phyloP scores from a whole-genome alignment of 2,113 vertebrate genomes.

The Irena cyanogastra region DNA sequence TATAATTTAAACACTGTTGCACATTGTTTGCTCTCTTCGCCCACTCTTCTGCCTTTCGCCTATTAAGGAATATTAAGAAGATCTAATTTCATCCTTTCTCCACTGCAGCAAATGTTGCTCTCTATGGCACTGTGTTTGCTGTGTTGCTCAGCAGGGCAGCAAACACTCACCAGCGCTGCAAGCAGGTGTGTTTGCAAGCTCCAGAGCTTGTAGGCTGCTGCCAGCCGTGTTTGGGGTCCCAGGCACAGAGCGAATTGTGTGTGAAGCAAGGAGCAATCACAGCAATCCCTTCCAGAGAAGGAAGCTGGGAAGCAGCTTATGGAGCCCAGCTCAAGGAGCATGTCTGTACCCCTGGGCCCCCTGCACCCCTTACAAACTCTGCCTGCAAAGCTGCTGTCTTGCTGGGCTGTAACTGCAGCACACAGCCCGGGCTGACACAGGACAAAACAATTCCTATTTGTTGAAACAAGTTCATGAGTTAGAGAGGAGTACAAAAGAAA shows the following conservation, averaged over 20 bases:
- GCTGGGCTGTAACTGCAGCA: not conserved
- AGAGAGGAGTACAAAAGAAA: not conserved
- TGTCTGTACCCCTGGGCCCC: fast-evolving
- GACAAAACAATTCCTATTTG: not conserved
- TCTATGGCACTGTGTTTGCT: not conserved
- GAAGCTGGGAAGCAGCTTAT: not conserved
- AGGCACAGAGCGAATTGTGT: fast-evolving
- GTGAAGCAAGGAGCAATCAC: fast-evolving
- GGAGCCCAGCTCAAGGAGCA: not conserved
- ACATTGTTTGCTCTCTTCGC: slow-evolving; percentile 36
- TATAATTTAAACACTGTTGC: slow-evolving; percentile 13
- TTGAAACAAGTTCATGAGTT: not conserved
- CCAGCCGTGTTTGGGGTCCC: not conserved
- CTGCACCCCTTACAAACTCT: fast-evolving
- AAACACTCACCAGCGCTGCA: fast-evolving
- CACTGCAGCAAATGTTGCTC: not conserved
- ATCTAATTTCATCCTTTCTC: not conserved
- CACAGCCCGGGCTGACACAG: not conserved
- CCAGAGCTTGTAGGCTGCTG: not conserved
- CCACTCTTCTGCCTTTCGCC: slow-evolving; percentile 26
- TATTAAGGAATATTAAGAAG: slow-evolving; percentile 40
- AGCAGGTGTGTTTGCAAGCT: not conserved
- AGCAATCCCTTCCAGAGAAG: not conserved
- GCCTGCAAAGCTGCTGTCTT: not conserved
- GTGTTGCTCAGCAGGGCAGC: not conserved